A percentile compares a stretch with the other conserved stretches of the same genome.
Evolutionary conservation across 2,797 vertebrate species (phyloP).

Genomic region (Ambastaia sidthimunki): DNA sequence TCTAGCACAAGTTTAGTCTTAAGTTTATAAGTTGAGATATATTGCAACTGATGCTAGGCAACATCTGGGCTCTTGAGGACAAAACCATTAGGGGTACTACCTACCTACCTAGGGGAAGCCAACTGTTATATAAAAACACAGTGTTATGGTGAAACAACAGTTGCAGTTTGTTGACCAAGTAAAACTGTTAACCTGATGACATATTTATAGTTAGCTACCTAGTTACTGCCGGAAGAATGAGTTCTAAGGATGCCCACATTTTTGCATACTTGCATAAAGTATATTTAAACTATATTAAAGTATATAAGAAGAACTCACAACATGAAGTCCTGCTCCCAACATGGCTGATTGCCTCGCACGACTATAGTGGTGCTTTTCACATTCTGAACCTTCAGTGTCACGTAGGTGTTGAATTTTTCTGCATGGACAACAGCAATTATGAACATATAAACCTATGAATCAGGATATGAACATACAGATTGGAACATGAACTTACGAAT

Average conservation of each 20-base stretch:
- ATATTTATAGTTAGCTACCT: not conserved
- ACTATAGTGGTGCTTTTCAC: slow-evolving; percentile 98
- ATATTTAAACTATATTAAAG: too few species aligned
- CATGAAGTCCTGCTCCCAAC: slow-evolving; percentile 99
- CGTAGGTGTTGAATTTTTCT: slow-evolving; percentile 99
- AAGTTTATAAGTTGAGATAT: slow-evolving; percentile 48
- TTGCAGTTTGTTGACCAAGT: too few species aligned
- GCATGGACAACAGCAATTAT: slow-evolving; percentile 42
- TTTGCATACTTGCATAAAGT: too few species aligned
- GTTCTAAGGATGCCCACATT: not conserved
- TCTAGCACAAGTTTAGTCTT: not conserved
- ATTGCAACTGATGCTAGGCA: slow-evolving; percentile 46
- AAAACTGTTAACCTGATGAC: not conserved
- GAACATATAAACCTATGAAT: too few species aligned
- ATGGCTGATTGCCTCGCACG: slow-evolving; percentile 92
- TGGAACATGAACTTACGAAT: too few species aligned
- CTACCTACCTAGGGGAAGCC: slow-evolving; percentile 4
- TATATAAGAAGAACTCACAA: slow-evolving; percentile 86
- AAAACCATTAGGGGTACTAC: slow-evolving; percentile 35
- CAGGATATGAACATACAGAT: too few species aligned
- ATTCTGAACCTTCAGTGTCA: slow-evolving; percentile 98
- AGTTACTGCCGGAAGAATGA: not conserved
- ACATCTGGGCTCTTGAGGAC: slow-evolving; percentile 36
- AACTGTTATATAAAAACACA: slow-evolving; percentile 12
- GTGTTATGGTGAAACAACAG: not conserved